Base-by-base conservation (phyloP, 2,888 invertebrate genomes). In the Pachycephus smyrnensis region DNA sequence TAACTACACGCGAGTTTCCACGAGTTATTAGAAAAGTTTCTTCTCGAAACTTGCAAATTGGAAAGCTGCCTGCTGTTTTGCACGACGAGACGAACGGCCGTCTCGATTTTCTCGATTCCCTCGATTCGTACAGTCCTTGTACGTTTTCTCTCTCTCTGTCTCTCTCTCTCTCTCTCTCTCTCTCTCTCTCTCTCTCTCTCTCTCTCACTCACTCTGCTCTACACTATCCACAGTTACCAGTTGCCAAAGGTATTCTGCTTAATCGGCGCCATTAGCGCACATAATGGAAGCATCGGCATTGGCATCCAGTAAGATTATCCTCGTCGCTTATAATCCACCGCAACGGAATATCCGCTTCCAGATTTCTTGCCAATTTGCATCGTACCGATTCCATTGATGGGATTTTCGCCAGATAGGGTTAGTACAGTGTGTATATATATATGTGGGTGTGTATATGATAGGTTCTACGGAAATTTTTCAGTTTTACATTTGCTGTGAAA, bases 21-120 rank as follows among this genome's bases (percentile, higher is more conserved):
- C 69, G 69, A 84, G 82, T 84, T 84, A 84, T 84, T 84, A 84
- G 83, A 84, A 84, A 83, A 84, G 84, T 84, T 84, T 81, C 82
- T 77, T 76, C 73, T 32, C 37, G 83, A 83, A 84, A 84, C 84
- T 84, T 84, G 84, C 84, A 84, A 84, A 84, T 84, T 84, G 84
- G 81, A 84, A 83, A 83, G 80, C 80, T 82, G 79, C 80, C 80
- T 81, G 81, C 81, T 79, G 80, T 81, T 82, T 80, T 74, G 77
- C 69, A 69, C 69, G 12, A 32, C 30, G 69, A 69, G 69, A 69
- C 69, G 69, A 32, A 69, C 32, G 69, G 69, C 40, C 40, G 40
- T 40, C 40, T 40, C 40, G 40, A 37, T 37, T 37, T 12, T 12
- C 37, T 37, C 37, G 37, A 40, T 40, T 40, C 40, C 40, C 40